Evolutionary conservation across 2,113 vertebrate species (phyloP), one percentile per base, ranked within the genome.

Genomic region (Tragulus kanchil): DNA sequence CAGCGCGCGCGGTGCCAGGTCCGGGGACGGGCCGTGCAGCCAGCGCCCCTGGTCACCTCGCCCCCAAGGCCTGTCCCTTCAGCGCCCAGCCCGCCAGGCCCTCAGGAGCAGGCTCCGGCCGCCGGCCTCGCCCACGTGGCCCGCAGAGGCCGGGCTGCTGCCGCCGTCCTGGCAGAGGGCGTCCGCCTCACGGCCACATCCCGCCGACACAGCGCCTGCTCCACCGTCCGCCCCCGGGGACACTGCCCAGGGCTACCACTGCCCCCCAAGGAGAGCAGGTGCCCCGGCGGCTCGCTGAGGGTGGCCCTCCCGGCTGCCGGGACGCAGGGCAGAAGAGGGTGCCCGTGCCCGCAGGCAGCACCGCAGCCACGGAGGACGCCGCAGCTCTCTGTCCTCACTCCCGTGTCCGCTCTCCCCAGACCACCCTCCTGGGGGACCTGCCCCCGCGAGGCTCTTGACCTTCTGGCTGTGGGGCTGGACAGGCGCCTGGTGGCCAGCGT

Each of bases 341-440:
- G 3, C 64, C 64, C 31, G 0, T 9, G 7, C 36, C 19, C 0
- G 0, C 13, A 0, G 89, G 26, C 6, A 2, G 23, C 10, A 3
- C 26, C 21, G 9, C 10, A 2, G 15, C 54, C 7, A 0, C 7
- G 42, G 89, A n/a, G 13, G 54, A 13, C 23, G 13, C 23, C 31
- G 16, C 0, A 0, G 54, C 21, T 11, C 10, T 2, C n/a, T 61
- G 13, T 16, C 78, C 81, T 8, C 50, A 26, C 14, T n/a, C 59
- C 42, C 25, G 4, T 21, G 28, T 13, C 48, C 79, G 3, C n/a
- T 62, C n/a, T 42, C 36, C 56, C 10, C 14, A 14, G 9, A 62
- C 31, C 6, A 2, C 8, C n/a, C 78, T 14, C 78, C 54, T 8
- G 31, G 8, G 54, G n/a, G 78, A 23, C 36, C 36, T 36, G 36